Percentiles rank a stretch among this genome's conserved stretches.
Evolutionary conservation across 2,888 invertebrate species (phyloP).

Genomic region (Heliconius cydno): DNA sequence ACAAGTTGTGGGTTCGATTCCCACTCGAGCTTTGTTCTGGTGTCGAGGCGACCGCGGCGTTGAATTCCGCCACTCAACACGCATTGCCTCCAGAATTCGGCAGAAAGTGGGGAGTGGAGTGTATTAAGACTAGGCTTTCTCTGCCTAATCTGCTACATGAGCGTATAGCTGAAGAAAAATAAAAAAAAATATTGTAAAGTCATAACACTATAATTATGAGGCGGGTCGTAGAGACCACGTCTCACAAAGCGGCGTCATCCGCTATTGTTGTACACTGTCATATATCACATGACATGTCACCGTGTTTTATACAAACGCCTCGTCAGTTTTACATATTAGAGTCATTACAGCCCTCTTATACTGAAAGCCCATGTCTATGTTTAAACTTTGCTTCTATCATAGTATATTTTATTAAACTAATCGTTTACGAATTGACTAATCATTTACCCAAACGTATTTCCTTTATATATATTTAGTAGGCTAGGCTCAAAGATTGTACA

Average conservation of each 20-base stretch:
- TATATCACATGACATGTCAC: constrained; percentile 60
- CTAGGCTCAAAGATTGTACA: background rate
- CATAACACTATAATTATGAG: constrained; percentile 77
- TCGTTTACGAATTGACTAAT: background rate
- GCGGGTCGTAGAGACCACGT: constrained; percentile 58
- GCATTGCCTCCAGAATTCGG: no score
- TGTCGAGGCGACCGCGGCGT: no score
- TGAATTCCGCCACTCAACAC: no score
- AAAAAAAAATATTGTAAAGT: constrained; percentile 72
- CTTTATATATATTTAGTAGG: background rate
- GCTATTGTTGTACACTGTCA: constrained; percentile 66
- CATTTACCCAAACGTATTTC: no score
- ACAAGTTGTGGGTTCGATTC: no score
- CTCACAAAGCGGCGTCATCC: constrained; percentile 69
- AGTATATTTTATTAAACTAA: background rate
- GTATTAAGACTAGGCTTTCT: no score
- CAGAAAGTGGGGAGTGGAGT: no score
- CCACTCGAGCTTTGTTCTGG: no score
- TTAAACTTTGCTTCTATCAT: background rate
- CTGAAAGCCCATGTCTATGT: constrained; percentile 1
- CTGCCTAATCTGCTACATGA: no score
- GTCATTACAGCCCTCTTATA: constrained; percentile 40
- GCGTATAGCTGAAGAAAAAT: no score
- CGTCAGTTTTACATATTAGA: constrained; percentile 53
- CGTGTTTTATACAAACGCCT: constrained; percentile 64